These are phyloP conservation scores for Petrocephalus zakoni DNA, from an alignment of 2,113 vertebrate species.

Conservation along the genomic window DNA sequence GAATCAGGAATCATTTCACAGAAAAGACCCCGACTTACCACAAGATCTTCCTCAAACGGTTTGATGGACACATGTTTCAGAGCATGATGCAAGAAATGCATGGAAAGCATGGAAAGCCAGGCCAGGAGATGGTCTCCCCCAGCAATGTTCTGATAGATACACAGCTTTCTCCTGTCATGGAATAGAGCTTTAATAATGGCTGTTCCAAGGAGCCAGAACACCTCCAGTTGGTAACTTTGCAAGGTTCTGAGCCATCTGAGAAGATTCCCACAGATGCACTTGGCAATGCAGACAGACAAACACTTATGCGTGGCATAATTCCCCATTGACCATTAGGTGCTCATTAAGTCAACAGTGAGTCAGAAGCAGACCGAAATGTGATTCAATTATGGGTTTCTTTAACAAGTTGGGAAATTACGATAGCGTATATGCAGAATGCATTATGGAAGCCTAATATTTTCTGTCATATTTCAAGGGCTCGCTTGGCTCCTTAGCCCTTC, in stretches of 20 bases:
- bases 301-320: background rate
- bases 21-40: background rate
- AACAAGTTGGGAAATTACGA: background rate
- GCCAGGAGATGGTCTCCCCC: background rate
- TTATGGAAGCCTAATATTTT: background rate
- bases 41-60: constrained; percentile 13
- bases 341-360: background rate
- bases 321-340: background rate
- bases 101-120: background rate
- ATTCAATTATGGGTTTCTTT: background rate
- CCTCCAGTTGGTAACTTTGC: background rate
- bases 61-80: constrained; percentile 8
- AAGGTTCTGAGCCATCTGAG: background rate
- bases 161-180: background rate
- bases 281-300: background rate
- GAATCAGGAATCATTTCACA: constrained; percentile 14
- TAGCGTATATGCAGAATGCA: background rate
- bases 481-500: background rate
- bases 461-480: background rate
- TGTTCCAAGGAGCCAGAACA: background rate
- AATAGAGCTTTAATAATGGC: background rate
- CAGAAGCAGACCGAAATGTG: background rate
- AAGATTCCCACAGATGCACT: background rate
- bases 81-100: constrained; percentile 4
- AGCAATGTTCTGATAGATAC: background rate